phyloP scores from a whole-genome alignment of 2,888 invertebrate species.

The Dryocosmus kuriphilus region DNA sequence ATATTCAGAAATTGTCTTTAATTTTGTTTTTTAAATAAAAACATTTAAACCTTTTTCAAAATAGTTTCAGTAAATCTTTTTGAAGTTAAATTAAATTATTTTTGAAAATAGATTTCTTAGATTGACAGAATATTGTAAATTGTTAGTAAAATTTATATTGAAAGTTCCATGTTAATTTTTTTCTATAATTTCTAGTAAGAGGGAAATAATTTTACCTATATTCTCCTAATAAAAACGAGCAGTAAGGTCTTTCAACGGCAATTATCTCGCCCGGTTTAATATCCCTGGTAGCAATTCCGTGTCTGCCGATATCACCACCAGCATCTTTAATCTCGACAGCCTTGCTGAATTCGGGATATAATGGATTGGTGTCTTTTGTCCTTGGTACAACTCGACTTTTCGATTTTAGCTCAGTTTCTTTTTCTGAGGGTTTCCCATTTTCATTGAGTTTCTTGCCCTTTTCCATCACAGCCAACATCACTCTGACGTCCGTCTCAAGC shows the following conservation, averaged over 20 bases:
- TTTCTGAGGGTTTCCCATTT: conserved; percentile 50
- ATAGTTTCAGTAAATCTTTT: no score
- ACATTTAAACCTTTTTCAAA: no score
- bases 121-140: no score
- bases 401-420: conserved; percentile 51
- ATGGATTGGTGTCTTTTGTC: conserved; percentile 76
- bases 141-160: no score
- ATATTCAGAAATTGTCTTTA: no score
- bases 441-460: conserved; percentile 79
- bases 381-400: conserved; percentile 66
- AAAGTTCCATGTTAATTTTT: no score
- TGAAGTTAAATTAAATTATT: no score
- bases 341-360: conserved; percentile 82
- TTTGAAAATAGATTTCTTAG: no score
- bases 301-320: conserved; percentile 83
- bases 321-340: conserved; percentile 83
- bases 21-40: no score
- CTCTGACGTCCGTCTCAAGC: conserved; percentile 83
- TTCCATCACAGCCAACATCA: conserved; percentile 85
- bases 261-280: conserved; percentile 87
- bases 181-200: conserved; percentile 61
- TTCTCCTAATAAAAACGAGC: conserved; percentile 85
- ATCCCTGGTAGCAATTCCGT: conserved; percentile 84
- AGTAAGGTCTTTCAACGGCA: conserved; percentile 86
- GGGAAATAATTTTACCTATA: conserved; percentile 78